Evolutionary conservation across 1,140 invertebrate species (phyloP).

Genomic region (Campoletis sonorensis): DNA sequence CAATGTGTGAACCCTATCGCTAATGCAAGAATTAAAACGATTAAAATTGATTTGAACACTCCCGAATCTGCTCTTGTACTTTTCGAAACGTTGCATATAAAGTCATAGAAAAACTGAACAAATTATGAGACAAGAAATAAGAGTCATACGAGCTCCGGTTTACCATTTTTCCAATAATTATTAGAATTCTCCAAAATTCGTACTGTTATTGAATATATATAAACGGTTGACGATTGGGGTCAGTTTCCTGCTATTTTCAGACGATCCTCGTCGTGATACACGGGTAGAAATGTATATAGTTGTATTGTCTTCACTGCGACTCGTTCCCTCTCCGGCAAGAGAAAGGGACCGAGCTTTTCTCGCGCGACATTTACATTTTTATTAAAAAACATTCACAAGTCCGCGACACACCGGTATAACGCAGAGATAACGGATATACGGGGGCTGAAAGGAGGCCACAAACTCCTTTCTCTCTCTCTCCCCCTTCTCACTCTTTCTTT

Average conservation of each 20-base stretch:
- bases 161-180: background rate
- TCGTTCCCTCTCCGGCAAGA: background rate
- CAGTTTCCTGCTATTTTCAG: background rate
- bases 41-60: background rate
- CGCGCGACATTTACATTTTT: slow-evolving; percentile 57
- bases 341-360: background rate
- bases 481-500: background rate
- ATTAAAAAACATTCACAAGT: slow-evolving; percentile 58
- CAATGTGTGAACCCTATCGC: no score
- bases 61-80: background rate
- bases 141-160: background rate
- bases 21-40: no score
- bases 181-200: background rate
- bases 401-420: slow-evolving; percentile 53
- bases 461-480: background rate
- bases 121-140: no score
- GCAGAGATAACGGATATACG: slow-evolving; percentile 52
- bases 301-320: background rate
- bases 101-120: no score
- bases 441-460: slow-evolving; percentile 43
- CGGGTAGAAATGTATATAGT: background rate
- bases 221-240: background rate
- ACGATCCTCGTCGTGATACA: background rate
- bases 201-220: background rate
- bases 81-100: no score